These are phyloP conservation scores for Xiphorhynchus elegans DNA, from an alignment of 2,113 vertebrate species.

Conservation along the genomic window DNA sequence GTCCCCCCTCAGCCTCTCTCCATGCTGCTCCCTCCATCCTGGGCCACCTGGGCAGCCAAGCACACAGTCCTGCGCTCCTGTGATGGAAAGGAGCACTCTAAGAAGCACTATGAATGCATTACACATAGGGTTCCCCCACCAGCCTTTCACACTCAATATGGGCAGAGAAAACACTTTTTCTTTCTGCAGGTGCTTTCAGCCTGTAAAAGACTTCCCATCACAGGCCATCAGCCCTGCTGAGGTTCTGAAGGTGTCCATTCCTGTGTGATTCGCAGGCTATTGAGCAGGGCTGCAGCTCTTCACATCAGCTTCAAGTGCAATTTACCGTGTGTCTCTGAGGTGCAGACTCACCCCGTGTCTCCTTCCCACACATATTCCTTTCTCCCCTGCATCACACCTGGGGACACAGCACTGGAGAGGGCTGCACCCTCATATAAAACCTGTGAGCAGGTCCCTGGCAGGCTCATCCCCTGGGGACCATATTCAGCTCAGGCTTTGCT, in stretches of 20 bases:
- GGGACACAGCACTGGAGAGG: neutral
- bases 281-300: neutral
- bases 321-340: neutral
- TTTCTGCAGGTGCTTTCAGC: neutral
- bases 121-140: neutral
- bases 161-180: neutral
- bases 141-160: neutral
- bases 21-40: neutral
- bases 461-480: neutral
- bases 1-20: neutral
- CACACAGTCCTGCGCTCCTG: neutral
- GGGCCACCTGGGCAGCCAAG: neutral
- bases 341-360: neutral
- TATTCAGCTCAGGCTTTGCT: neutral
- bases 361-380: neutral
- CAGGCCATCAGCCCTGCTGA: neutral
- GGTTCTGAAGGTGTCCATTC: neutral
- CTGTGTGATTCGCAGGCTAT: neutral
- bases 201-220: neutral
- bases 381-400: neutral
- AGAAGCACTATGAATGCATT: neutral
- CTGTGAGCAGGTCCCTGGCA: neutral
- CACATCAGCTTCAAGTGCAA: neutral
- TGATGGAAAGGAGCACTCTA: neutral
- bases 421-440: neutral